A percentile compares a stretch with the other conserved stretches of the same genome.
Conservation (phyloP, 2,113 vertebrate species). For the Eubucco bourcierii region DNA sequence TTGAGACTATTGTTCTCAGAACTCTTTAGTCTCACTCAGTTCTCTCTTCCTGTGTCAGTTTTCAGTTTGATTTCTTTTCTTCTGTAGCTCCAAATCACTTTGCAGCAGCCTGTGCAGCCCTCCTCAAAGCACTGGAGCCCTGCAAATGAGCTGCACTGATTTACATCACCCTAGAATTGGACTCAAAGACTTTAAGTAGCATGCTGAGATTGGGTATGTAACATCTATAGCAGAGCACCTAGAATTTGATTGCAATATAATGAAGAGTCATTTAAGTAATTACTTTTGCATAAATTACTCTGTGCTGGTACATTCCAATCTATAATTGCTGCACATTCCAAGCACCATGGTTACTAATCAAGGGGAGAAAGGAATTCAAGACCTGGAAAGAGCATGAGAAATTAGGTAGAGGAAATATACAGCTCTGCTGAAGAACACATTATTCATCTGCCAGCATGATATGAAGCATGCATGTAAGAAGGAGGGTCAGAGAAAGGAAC, state of each 20-base stretch:
- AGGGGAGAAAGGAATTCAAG: slow-evolving; percentile 37
- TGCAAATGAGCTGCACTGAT: neutral
- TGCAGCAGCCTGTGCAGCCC: neutral
- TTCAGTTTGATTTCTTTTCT: neutral
- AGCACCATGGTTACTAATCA: slow-evolving; percentile 72
- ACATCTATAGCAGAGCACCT: slow-evolving; percentile 60
- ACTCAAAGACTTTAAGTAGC: slow-evolving; percentile 40
- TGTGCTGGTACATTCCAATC: slow-evolving; percentile 55
- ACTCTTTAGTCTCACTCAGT: neutral
- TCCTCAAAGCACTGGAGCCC: neutral
- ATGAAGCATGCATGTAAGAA: neutral
- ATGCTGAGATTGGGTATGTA: slow-evolving; percentile 36
- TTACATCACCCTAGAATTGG: slow-evolving; percentile 33
- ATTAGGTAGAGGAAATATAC: slow-evolving; percentile 35
- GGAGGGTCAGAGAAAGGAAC: neutral
- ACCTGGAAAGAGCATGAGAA: slow-evolving; percentile 35
- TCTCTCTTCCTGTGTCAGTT: neutral
- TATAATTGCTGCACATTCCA: slow-evolving; percentile 66
- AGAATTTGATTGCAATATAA: slow-evolving; percentile 72
- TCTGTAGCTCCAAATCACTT: neutral
- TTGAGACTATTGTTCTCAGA: neutral
- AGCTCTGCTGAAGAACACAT: neutral
- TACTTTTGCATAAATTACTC: slow-evolving; percentile 74
- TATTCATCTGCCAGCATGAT: slow-evolving; percentile 4
- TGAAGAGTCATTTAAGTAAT: slow-evolving; percentile 75